Evolutionary conservation across 2,888 invertebrate species (phyloP), one percentile per base, ranked within the genome.

Genomic region (Trichacis sp.): DNA sequence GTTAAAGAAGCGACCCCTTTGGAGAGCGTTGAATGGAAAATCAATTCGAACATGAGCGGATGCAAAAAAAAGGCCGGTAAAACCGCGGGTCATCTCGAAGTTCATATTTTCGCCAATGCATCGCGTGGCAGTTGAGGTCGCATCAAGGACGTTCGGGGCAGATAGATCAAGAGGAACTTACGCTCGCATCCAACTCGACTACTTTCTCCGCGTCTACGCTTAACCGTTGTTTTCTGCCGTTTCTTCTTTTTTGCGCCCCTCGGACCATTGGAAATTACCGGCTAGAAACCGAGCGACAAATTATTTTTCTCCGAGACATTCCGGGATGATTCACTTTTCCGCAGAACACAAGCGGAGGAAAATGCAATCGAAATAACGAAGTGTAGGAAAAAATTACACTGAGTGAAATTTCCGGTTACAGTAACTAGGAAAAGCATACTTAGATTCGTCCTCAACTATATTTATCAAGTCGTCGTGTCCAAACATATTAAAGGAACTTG

Each of bases 161-260:
- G 53, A 56, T 63, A 67, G 69, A 65, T 71, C 69, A 52, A 40
- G 50, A 64, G 64, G 64, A 68, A 61, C 63, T 62, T 52, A 54
- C 52, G 58, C 57, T 59, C 68, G 53, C 63, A 57, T 69, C 58
- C 65, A 68, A 64, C 65, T 64, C 48, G 49, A 46, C 64, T 64
- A 62, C 62, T 66, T 63, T 62, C 68, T 64, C 60, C 55, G 54
- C 57, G 61, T 64, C 64, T 62, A 45, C 58, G 45, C 45, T 57
- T 33, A 55, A 62, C 64, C 57, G 62, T 57, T 42, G 58, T 57
- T 58, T 64, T 53, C 52, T 59, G 19, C n/a, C 49, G 38, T 47
- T 58, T 61, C 57, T 67, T 49, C 61, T 58, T 61, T 50, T 29
- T 45, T 53, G 40, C 9, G 3, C 24, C 24, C 24, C 24, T 24